Evolutionary conservation across 2,888 invertebrate genomes (phyloP).

Genomic region (Panopea generosa): DNA sequence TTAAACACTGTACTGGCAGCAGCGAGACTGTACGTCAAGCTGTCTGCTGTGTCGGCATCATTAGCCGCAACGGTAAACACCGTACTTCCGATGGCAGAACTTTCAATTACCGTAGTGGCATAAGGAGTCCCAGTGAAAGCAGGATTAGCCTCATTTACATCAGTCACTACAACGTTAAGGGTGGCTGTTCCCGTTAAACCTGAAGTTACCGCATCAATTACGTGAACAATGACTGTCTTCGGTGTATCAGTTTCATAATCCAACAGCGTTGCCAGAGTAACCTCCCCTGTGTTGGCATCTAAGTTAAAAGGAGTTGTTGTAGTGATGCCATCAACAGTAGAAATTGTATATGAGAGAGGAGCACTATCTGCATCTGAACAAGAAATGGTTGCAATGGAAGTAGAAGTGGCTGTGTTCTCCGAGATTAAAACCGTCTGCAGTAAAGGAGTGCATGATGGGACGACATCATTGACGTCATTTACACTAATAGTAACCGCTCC

Average conservation of each 20-base stretch:
- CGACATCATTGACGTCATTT: conserved; percentile 92
- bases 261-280: conserved; percentile 39
- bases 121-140: conserved; percentile 38
- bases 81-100: conserved; percentile 25
- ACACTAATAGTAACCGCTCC: conserved; percentile 93
- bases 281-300: conserved; percentile 38
- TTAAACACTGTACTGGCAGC: conserved; percentile 37
- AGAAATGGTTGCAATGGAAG: conserved; percentile 56
- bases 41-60: conserved; percentile 72
- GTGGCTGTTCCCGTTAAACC: conserved; percentile 94
- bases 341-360: conserved; percentile 54
- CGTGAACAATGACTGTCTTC: conserved; percentile 43
- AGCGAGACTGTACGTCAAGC: conserved; percentile 30
- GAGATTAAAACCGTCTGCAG: conserved; percentile 62
- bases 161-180: conserved; percentile 69
- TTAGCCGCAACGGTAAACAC: conserved; percentile 61
- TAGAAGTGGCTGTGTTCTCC: conserved; percentile 56
- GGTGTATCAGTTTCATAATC: conserved; percentile 52
- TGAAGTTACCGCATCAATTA: conserved; percentile 86
- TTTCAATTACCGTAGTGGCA: conserved; percentile 27
- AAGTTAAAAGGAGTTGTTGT: conserved; percentile 64
- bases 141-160: conserved; percentile 55
- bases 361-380: conserved; percentile 73
- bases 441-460: conserved; percentile 64
- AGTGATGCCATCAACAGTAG: conserved; percentile 58